Conservation (phyloP, 2,113 vertebrate genomes). For the Coptodon rendalli region DNA sequence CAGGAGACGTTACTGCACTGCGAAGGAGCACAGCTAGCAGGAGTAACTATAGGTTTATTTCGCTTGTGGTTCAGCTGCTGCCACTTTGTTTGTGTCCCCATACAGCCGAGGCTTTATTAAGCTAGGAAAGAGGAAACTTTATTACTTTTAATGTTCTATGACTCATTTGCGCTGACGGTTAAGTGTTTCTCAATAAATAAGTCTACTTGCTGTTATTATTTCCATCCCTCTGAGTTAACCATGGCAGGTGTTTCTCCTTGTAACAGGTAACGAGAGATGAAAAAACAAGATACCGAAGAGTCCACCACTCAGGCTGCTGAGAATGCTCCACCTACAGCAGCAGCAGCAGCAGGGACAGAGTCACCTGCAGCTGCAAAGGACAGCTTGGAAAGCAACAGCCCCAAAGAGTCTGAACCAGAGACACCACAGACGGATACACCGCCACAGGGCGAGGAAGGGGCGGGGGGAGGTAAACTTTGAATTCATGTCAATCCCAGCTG, state of each 20-base stretch:
- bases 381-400: constrained; percentile 31
- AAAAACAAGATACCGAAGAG: constrained; percentile 68
- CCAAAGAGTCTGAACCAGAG: constrained; percentile 39
- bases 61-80: neutral
- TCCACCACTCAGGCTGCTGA: constrained; percentile 14
- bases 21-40: neutral
- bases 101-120: neutral
- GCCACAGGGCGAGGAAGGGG: constrained; percentile 10
- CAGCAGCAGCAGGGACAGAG: neutral
- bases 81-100: neutral
- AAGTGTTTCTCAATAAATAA: neutral
- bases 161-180: neutral
- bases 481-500: neutral
- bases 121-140: neutral
- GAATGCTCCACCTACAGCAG: constrained; percentile 3
- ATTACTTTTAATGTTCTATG: neutral
- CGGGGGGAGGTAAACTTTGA: constrained; percentile 26
- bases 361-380: constrained; percentile 20
- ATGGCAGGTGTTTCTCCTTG: neutral
- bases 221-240: neutral
- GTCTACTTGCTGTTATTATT: neutral
- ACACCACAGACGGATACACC: constrained; percentile 40
- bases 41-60: neutral
- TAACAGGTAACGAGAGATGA: constrained; percentile 48
- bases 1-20: neutral